Evolutionary conservation across 2,797 vertebrate genomes (phyloP).

Genomic region (Hippopotamyrus pictus): DNA sequence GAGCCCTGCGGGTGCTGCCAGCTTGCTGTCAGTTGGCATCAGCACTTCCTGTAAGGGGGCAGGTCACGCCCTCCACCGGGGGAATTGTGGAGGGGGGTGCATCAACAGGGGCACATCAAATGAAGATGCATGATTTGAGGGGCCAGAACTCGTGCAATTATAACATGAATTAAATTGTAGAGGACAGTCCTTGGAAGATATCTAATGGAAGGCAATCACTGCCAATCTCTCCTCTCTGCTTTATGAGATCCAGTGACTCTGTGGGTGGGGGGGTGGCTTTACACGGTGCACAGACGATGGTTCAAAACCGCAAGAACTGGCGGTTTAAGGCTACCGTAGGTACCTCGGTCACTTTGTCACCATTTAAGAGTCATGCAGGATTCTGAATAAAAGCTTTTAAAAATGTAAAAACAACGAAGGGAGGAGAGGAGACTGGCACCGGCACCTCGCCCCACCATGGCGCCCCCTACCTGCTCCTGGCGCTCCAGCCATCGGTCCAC

Average conservation of each 20-base stretch:
- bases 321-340: background rate
- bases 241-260: background rate
- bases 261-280: background rate
- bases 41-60: constrained; percentile 15
- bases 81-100: background rate
- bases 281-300: background rate
- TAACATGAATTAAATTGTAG: background rate
- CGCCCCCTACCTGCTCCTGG: constrained; percentile 85
- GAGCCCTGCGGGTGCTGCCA: background rate
- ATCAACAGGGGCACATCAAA: background rate
- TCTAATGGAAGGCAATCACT: background rate
- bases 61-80: background rate
- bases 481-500: constrained; percentile 92
- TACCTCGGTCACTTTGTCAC: background rate
- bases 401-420: background rate
- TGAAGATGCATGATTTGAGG: background rate
- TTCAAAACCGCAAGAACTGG: background rate
- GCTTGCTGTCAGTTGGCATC: constrained; percentile 22
- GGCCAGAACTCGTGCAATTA: background rate
- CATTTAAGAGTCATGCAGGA: background rate
- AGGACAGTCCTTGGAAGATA: background rate
- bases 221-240: background rate
- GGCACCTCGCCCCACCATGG: background rate
- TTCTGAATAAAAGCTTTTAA: background rate
- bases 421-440: background rate